Conservation (phyloP, 2,797 vertebrate genomes). For the Phrynocephalus vlangalii region DNA sequence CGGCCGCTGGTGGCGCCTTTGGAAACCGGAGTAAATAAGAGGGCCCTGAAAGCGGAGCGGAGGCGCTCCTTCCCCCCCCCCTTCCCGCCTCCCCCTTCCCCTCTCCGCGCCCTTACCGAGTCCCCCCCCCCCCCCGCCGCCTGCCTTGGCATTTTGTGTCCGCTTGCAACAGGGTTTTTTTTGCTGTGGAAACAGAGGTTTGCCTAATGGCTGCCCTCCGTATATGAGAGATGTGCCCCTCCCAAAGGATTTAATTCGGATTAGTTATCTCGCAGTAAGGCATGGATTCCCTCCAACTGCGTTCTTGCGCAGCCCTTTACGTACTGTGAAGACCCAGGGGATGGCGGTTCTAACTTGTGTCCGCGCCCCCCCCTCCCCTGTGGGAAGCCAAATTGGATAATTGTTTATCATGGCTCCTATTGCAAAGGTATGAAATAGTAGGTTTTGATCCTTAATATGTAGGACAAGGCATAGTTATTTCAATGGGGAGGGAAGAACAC, state of each 20-base stretch:
- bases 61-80: no score
- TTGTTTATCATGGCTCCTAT: background rate
- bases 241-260: background rate
- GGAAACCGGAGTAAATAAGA: background rate
- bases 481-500: background rate
- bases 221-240: no score
- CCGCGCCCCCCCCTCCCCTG: no score
- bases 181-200: background rate
- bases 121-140: background rate
- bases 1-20: background rate
- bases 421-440: background rate
- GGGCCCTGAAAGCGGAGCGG: background rate
- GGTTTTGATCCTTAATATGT: background rate
- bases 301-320: background rate
- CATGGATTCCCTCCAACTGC: no score
- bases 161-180: slow-evolving; percentile 9
- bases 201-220: background rate
- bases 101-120: no score
- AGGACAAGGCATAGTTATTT: background rate
- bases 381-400: background rate
- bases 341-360: background rate
- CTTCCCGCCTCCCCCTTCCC: no score
- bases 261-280: background rate
- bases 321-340: background rate
- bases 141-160: background rate